Percentiles rank a stretch among this genome's conserved stretches.
These are phyloP conservation scores for Coremacera marginata DNA, from an alignment of 2,888 invertebrate species.

Conservation along the genomic window DNA sequence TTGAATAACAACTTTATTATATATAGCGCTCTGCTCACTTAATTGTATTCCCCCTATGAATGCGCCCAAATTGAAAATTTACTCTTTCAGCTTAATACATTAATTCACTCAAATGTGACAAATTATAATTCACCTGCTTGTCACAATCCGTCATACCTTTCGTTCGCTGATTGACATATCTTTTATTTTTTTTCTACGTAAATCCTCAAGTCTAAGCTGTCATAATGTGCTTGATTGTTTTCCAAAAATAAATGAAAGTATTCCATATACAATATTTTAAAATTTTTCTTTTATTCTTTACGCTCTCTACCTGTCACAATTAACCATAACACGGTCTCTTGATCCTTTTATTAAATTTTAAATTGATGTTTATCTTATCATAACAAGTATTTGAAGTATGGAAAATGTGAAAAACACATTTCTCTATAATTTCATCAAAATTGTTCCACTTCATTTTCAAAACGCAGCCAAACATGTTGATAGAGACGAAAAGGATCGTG, in stretches of 20 bases:
- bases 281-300: not conserved
- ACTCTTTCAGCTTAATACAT: not conserved
- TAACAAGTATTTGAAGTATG: constrained; percentile 4
- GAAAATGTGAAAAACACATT: constrained; percentile 15
- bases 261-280: not conserved
- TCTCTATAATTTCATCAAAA: constrained; percentile 36
- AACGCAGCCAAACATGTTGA: not conserved
- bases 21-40: no score
- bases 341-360: constrained; percentile 2
- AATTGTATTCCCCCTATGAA: no score
- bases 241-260: not conserved
- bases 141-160: constrained; percentile 22
- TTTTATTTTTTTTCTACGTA: not conserved
- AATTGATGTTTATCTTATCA: constrained; percentile 35
- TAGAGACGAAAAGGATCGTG: not conserved
- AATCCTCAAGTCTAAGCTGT: constrained; percentile 8
- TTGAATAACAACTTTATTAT: not conserved
- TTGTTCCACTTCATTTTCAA: not conserved
- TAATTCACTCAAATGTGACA: constrained; percentile 40
- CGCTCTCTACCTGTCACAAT: not conserved
- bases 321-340: constrained; percentile 5
- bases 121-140: constrained; percentile 44
- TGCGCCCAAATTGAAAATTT: not conserved
- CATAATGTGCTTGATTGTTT: constrained; percentile 31
- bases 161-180: constrained; percentile 15